Evolutionary conservation across 2,113 vertebrate species (phyloP).

Genomic region (Tursiops truncatus): DNA sequence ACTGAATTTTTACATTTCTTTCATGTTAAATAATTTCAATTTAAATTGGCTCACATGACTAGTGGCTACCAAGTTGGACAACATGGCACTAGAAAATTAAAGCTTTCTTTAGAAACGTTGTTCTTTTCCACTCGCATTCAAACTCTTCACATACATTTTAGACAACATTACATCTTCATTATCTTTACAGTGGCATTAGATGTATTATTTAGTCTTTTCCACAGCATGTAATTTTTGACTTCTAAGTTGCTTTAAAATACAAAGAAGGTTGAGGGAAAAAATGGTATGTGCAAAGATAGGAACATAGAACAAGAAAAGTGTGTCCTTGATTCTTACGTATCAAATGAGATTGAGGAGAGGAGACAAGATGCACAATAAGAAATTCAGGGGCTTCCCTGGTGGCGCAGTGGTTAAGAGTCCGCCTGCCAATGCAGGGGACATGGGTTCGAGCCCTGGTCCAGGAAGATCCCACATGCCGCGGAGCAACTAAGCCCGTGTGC

Average conservation of each 20-base stretch:
- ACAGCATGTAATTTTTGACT: neutral
- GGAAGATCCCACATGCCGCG: no score
- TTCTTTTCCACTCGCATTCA: neutral
- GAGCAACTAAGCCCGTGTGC: no score
- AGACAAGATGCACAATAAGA: neutral
- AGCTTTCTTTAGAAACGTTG: neutral
- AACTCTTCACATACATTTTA: neutral
- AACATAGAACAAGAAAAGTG: neutral
- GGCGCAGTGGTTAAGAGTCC: no score
- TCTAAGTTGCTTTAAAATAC: constrained; percentile 23
- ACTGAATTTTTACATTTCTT: neutral
- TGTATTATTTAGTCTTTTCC: neutral
- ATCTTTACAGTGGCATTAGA: neutral
- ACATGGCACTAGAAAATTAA: neutral
- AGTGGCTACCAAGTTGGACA: neutral
- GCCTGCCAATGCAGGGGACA: no score
- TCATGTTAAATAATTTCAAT: neutral
- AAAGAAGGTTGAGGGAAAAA: neutral
- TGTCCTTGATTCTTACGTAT: neutral
- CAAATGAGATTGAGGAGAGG: neutral
- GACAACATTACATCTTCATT: neutral
- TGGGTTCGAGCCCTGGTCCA: no score
- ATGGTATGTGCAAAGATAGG: neutral
- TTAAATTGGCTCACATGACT: neutral
- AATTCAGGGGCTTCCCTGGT: neutral